Evolutionary conservation across 2,888 invertebrate genomes (phyloP), one percentile per base, ranked within the genome.

Genomic region (Carterocephalus palaemon): DNA sequence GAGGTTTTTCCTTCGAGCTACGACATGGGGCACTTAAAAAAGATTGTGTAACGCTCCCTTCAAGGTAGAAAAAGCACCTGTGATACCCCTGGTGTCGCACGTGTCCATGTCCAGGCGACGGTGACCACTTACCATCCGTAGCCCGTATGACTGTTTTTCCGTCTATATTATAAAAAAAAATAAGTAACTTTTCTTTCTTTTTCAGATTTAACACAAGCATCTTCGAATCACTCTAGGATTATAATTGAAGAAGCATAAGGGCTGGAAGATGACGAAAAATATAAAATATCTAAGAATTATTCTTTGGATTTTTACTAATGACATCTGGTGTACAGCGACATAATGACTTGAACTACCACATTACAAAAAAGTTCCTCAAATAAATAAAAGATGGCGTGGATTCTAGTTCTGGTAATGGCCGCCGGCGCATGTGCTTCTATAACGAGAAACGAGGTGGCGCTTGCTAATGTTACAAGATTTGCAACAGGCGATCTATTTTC

Each of bases 401-500:
- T 72, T 22, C 31, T 73, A 17, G 31, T 80, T 37, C 34, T 77
- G 12, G 41, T 73, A 2, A 28, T 72, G 37, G 52, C 57, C 23
- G 47, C 60, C 2, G 52, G 56, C 28, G 54, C 51, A 23, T 41
- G 58, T 47, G 70, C 61, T 62, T 60, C 70, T 2, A 62, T 53
- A 24, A 48, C 62, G 1, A 53, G 56, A 13, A 72, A 64, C 64
- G 83, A 83, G 72, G 75, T 80, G 74, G 70, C 79, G 67, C 59
- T 88, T 17, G 75, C 76, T 15, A 88, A 88, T 48, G 76, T 91
- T 34, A 91, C 89, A 4, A 81, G 91, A 56, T 86, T 88, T 50
- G 88, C 89, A 36, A 83, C 79, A 46, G 91, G 91, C 7, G 91
- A 91, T 70, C 71, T 89, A 36, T 91, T 91, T 62, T 80, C 87